Conservation (phyloP, 2,888 invertebrate species). For the Drosophila parthenogenetica region DNA sequence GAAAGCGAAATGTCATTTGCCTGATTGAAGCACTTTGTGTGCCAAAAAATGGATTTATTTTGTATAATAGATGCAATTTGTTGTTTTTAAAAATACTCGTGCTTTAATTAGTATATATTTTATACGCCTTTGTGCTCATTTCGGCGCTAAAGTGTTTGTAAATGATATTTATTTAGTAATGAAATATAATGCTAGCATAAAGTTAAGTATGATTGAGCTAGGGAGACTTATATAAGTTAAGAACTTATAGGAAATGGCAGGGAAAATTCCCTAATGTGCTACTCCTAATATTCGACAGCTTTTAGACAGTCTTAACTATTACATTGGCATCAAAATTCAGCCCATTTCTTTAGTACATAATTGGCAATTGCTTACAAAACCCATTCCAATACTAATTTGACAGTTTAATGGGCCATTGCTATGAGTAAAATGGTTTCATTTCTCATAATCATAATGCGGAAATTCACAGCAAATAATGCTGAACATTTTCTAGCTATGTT, state of each 20-base stretch:
- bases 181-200: too few relatives aligned
- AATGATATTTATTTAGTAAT: too few relatives aligned
- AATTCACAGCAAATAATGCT: constrained; percentile 11
- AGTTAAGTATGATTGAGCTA: too few relatives aligned
- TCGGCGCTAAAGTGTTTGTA: too few relatives aligned
- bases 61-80: constrained; percentile 3
- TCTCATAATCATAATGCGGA: constrained; percentile 14
- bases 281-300: too few relatives aligned
- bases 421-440: neutral
- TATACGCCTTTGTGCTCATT: neutral
- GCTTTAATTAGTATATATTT: neutral
- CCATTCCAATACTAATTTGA: neutral
- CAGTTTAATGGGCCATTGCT: neutral
- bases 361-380: too few relatives aligned
- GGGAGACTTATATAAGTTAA: too few relatives aligned
- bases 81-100: neutral
- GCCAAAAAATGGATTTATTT: constrained; percentile 15
- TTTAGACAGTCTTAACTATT: too few relatives aligned
- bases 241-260: too few relatives aligned
- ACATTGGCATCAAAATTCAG: too few relatives aligned
- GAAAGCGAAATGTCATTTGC: constrained; percentile 11
- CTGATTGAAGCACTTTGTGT: neutral
- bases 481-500: constrained; percentile 1
- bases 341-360: too few relatives aligned
- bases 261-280: too few relatives aligned